Evolutionary conservation across 2,797 vertebrate genomes (phyloP).

Genomic region (Spinus pinus): DNA sequence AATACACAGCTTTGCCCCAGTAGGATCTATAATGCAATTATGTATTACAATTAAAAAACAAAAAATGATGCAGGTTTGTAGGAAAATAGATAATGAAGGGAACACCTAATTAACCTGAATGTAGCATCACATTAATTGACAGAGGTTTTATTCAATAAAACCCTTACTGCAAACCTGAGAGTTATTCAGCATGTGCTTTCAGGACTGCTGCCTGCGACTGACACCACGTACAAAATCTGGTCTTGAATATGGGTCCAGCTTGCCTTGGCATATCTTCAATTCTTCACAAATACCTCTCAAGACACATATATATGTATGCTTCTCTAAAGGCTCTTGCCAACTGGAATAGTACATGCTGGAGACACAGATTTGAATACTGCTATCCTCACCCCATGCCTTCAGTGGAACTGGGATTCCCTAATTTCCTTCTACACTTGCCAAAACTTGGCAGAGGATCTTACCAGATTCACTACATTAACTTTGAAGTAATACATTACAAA

Average conservation of each 20-base stretch:
- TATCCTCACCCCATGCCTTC: neutral
- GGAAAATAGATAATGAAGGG: neutral
- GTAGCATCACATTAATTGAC: neutral
- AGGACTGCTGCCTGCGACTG: neutral
- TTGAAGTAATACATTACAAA: slow-evolving; percentile 32
- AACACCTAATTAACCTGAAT: neutral
- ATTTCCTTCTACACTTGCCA: slow-evolving; percentile 24
- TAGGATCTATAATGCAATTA: neutral
- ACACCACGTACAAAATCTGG: neutral
- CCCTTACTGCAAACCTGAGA: neutral
- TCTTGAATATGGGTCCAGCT: neutral
- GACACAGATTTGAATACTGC: neutral
- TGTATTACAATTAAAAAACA: neutral
- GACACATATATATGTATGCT: neutral
- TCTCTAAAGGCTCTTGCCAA: neutral
- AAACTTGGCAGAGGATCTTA: slow-evolving; percentile 39
- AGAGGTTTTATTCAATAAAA: neutral
- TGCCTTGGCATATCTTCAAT: neutral
- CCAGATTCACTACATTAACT: slow-evolving; percentile 56
- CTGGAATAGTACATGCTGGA: neutral
- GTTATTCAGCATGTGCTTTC: neutral
- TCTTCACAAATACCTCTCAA: neutral
- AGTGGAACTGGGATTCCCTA: neutral
- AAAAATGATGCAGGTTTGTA: neutral
- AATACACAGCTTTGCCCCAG: neutral